Conservation (phyloP, 2,888 invertebrate species). For the Cerceris ruficornis region DNA sequence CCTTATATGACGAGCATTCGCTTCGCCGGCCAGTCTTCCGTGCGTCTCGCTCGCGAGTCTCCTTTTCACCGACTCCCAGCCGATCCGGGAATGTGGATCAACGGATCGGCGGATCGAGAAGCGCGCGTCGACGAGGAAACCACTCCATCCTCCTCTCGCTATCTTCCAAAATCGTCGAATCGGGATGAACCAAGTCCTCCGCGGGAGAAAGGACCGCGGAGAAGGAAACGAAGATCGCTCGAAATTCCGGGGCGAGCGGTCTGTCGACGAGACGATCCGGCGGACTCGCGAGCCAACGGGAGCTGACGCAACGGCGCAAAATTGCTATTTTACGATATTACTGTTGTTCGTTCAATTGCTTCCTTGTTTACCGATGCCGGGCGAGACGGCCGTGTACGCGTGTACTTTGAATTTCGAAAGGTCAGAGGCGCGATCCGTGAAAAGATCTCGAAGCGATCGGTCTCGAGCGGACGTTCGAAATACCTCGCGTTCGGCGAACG, state of each 20-base stretch:
- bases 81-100: slow-evolving; percentile 70
- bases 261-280: neutral
- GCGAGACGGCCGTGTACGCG: neutral
- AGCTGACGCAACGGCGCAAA: slow-evolving; percentile 46
- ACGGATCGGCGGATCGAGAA: slow-evolving; percentile 1
- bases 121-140: neutral
- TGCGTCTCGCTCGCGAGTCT: too few relatives aligned
- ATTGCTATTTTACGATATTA: slow-evolving; percentile 47
- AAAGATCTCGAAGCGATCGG: neutral
- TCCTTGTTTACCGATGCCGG: slow-evolving; percentile 7
- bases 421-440: slow-evolving; percentile 19
- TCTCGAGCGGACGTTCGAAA: neutral
- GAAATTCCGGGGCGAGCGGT: neutral
- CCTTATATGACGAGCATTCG: slow-evolving; percentile 72
- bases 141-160: neutral
- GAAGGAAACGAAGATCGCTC: neutral
- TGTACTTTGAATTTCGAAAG: slow-evolving; percentile 30
- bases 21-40: slow-evolving; percentile 62
- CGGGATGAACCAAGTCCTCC: too few relatives aligned
- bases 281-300: slow-evolving; percentile 21
- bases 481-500: neutral
- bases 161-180: too few relatives aligned
- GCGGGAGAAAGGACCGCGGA: neutral
- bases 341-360: neutral
- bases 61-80: slow-evolving; percentile 71